Evolutionary conservation across 30 jellyfish, hydroid and myxozoan genomes (phyloP).

Genomic region (Aurelia aurita complex sp. Pacific): DNA sequence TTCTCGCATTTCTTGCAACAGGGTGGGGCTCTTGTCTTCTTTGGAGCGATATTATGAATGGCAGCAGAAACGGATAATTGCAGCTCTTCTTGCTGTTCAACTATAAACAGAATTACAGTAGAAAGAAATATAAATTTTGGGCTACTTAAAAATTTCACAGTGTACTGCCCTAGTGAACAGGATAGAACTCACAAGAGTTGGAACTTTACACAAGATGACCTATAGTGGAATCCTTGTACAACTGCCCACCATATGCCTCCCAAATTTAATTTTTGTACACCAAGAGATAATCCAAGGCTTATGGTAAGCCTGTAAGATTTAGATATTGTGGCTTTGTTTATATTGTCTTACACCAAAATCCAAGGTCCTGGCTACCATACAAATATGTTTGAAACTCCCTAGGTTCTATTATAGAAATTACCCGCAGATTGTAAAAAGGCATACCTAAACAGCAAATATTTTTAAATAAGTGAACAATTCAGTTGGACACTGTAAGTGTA

Average conservation of each 20-base stretch:
- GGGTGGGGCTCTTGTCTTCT: slow-evolving; percentile 26
- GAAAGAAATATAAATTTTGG: background rate
- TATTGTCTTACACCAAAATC: too few species aligned
- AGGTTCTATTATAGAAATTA: too few species aligned
- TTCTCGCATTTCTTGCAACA: slow-evolving; percentile 14
- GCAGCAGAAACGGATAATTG: background rate
- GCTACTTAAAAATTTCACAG: background rate
- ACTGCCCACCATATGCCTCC: background rate
- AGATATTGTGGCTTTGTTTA: too few species aligned
- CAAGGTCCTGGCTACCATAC: too few species aligned
- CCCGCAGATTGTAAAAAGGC: slow-evolving; percentile 10
- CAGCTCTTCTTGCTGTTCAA: slow-evolving; percentile 18
- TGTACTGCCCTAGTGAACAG: background rate
- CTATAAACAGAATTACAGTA: background rate
- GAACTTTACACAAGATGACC: background rate
- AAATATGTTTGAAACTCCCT: too few species aligned
- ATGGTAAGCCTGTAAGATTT: too few species aligned
- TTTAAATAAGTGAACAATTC: background rate
- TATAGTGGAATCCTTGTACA: too few species aligned
- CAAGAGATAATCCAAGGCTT: too few species aligned
- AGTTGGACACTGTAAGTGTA: background rate
- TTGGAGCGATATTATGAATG: background rate
- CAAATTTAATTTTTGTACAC: too few species aligned
- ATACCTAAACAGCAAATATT: slow-evolving; percentile 2
- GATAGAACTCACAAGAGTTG: background rate